phyloP scores from a whole-genome alignment of 2,113 vertebrate species.

The Trachemys scripta region DNA sequence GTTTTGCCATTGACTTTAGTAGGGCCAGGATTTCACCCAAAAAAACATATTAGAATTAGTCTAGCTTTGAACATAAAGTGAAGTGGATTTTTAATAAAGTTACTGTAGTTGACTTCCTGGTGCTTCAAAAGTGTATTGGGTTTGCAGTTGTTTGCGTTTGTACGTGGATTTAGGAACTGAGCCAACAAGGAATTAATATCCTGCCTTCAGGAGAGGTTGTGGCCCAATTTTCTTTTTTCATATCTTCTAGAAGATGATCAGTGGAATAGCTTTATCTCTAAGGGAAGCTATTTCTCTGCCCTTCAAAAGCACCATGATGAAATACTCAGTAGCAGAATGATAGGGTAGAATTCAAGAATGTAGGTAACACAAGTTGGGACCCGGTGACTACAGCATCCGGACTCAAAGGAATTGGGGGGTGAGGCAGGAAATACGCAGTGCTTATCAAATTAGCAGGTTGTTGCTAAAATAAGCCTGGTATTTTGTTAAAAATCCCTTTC shows the following conservation, averaged over 20 bases:
- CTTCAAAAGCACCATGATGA: constrained; percentile 41
- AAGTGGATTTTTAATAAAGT: constrained; percentile 15
- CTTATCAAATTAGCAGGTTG: background rate
- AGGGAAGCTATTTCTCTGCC: constrained; percentile 35
- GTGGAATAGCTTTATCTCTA: constrained; percentile 24
- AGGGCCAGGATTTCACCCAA: background rate
- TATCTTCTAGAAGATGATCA: constrained; percentile 17
- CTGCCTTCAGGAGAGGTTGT: constrained; percentile 33
- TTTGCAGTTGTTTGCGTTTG: background rate
- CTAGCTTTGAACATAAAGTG: background rate
- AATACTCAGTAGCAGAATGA: background rate
- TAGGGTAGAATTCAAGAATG: background rate
- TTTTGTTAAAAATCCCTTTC: background rate
- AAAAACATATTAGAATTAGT: background rate
- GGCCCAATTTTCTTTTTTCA: constrained; percentile 54
- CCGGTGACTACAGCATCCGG: background rate
- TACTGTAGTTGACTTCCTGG: background rate
- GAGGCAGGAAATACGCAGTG: rapidly evolving
- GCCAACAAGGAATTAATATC: constrained; percentile 44
- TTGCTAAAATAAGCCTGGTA: background rate
- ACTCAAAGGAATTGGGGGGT: background rate
- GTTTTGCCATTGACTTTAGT: background rate
- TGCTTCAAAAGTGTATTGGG: background rate
- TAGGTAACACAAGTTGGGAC: background rate
- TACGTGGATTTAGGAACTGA: constrained; percentile 4